phyloP scores from a whole-genome alignment of 2,797 vertebrate genomes.

The Aythya fuligula region DNA sequence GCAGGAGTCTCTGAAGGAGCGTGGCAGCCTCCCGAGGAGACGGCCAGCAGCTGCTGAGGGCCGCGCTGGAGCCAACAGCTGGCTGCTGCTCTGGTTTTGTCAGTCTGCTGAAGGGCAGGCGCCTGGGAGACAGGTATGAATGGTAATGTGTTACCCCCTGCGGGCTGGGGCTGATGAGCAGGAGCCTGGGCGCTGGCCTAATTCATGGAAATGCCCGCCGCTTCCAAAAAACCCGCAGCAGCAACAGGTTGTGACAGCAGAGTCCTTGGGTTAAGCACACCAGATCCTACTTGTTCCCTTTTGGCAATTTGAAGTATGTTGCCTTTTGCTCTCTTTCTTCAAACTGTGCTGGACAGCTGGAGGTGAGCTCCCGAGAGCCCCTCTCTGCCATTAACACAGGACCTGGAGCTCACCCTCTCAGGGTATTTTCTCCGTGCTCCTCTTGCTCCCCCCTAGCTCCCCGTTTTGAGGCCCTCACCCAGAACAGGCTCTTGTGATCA shows the following conservation, averaged over 20 bases:
- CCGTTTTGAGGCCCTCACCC: neutral
- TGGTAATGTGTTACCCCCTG: neutral
- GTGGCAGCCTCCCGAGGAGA: neutral
- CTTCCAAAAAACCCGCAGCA: neutral
- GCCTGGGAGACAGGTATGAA: neutral
- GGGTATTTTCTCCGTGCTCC: neutral
- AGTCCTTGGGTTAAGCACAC: neutral
- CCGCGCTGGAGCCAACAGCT: neutral
- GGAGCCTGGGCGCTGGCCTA: neutral
- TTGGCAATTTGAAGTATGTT: neutral
- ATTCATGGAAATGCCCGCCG: neutral
- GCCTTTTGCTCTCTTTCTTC: neutral
- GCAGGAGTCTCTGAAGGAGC: neutral
- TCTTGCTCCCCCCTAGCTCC: neutral
- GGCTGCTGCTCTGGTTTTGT: neutral
- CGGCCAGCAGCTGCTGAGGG: neutral
- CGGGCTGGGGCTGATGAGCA: neutral
- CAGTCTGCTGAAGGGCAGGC: conserved; percentile 15
- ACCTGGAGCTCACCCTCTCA: neutral
- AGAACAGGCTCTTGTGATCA: neutral
- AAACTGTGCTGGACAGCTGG: neutral
- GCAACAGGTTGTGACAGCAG: neutral
- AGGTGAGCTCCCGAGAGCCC: neutral
- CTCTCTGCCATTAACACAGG: neutral
- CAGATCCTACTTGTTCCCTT: neutral